Base-by-base conservation (phyloP, 2,797 vertebrate genomes). In the Esox lucius region DNA sequence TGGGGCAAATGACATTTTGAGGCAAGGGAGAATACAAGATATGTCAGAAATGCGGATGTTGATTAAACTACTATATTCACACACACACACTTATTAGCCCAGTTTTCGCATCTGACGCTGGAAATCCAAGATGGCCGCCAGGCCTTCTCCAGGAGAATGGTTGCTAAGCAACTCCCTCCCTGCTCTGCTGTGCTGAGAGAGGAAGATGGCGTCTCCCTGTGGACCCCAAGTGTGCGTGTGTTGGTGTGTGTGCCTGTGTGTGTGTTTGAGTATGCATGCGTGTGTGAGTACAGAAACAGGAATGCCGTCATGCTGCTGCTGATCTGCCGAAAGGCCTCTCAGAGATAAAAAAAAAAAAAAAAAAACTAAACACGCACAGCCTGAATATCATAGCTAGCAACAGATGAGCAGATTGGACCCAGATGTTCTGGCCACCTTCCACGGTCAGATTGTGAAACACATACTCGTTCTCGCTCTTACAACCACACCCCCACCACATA, bases 111-210 rank as follows among this genome's bases (percentile, higher is more conserved):
- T 88, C 86, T 89, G 85, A 89, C 46, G 82, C 42, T 46, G 77
- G 84, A 91, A 88, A 91, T 93, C 92, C 92, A 93, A 94, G 90
- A 93, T 94, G 93, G 91, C 90, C 19, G 85, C 81, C 78, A 51
- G 84, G 81, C 87, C 88, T 85, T 88, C 87, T 91, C 81, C 86
- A 75, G 82, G 88, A 90, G 88, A 87, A 48, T 68, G 75, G 93
- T 94, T 93, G 91, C 93, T 89, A 92, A 87, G 93, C 90, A 92
- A 94, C 93, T 83, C 86, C 88, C 90, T 92, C 90, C 86, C 86
- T 80, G 86, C 83, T 89, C 89, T 74, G 86, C 87, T 88, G 87
- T 80, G 53, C 83, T 85, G 84, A 75, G 69, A 89, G 88, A 86
- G 88, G 91, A 93, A 91, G 91, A 93, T 92, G 93, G 88, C 90